Percentiles rank a stretch among this genome's conserved stretches.
Conservation (phyloP, 2,113 vertebrate species). For the Helogale parvula region DNA sequence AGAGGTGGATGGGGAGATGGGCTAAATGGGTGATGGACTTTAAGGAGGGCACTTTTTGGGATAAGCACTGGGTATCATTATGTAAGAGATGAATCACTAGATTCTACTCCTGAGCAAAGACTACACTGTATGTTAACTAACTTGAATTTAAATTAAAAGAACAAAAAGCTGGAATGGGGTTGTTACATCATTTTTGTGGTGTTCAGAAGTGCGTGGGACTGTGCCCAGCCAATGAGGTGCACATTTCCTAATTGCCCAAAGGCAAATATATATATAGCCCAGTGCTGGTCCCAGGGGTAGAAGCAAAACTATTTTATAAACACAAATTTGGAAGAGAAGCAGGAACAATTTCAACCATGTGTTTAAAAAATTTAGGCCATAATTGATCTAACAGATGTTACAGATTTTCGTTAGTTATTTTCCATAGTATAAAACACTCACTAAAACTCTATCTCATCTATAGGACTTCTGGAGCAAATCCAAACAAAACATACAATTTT, state of each 20-base stretch:
- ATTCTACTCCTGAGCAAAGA: no score
- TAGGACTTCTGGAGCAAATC: slow-evolving; percentile 16
- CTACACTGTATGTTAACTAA: no score
- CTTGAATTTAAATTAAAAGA: no score
- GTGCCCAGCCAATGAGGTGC: neutral
- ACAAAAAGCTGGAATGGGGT: no score
- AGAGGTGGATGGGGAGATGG: no score
- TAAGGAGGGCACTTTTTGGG: no score
- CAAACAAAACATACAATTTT: slow-evolving; percentile 43
- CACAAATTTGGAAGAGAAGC: neutral
- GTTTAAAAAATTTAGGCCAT: slow-evolving; percentile 31
- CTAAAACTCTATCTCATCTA: slow-evolving; percentile 32
- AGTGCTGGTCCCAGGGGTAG: neutral
- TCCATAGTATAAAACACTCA: neutral
- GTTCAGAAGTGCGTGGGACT: neutral
- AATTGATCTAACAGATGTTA: slow-evolving; percentile 41
- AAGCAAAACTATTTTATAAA: slow-evolving; percentile 47
- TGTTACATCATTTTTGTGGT: neutral
- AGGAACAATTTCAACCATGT: slow-evolving; percentile 29
- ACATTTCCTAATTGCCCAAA: neutral
- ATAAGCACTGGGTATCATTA: no score
- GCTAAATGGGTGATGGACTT: no score
- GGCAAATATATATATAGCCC: neutral
- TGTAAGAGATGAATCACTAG: no score
- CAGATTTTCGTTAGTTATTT: neutral